phyloP scores from a whole-genome alignment of 53 echinoderm and acorn worm genomes.

The Arbacia lixula region DNA sequence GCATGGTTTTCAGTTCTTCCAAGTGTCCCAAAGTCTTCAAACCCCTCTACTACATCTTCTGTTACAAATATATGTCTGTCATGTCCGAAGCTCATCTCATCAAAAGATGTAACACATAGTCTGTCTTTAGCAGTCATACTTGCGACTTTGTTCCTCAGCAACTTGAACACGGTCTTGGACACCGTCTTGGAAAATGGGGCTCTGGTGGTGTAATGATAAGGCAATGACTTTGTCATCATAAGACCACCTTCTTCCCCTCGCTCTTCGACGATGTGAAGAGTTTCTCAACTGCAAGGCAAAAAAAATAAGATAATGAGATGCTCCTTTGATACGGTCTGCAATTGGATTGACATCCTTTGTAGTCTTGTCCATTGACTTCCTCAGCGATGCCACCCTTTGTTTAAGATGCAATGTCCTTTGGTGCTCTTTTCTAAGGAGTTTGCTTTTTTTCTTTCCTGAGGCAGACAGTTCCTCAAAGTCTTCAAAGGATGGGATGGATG shows the following conservation, averaged over 20 bases:
- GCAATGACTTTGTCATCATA: conserved; percentile 54
- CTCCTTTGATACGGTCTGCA: conserved; percentile 12
- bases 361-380: neutral
- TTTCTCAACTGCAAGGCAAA: conserved; percentile 65
- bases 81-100: conserved; percentile 56
- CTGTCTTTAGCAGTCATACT: conserved; percentile 47
- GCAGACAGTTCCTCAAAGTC: neutral
- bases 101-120: conserved; percentile 51
- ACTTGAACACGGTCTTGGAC: neutral
- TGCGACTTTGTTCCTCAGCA: conserved; percentile 51
- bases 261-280: neutral
- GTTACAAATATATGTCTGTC: conserved; percentile 43
- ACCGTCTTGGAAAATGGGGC: conserved; percentile 50
- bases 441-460: neutral
- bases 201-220: conserved; percentile 61
- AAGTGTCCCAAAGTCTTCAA: conserved; percentile 64
- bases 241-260: conserved; percentile 55
- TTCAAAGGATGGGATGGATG: too few relatives aligned
- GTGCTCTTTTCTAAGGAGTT: neutral
- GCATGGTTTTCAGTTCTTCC: conserved; percentile 56
- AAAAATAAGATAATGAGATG: conserved; percentile 28
- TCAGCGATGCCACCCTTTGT: neutral
- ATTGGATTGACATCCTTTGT: neutral
- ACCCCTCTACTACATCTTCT: conserved; percentile 62
- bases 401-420: neutral